These are phyloP conservation scores for Amblyopsis hoosieri DNA, from an alignment of 2,797 vertebrate genomes.

Conservation along the genomic window DNA sequence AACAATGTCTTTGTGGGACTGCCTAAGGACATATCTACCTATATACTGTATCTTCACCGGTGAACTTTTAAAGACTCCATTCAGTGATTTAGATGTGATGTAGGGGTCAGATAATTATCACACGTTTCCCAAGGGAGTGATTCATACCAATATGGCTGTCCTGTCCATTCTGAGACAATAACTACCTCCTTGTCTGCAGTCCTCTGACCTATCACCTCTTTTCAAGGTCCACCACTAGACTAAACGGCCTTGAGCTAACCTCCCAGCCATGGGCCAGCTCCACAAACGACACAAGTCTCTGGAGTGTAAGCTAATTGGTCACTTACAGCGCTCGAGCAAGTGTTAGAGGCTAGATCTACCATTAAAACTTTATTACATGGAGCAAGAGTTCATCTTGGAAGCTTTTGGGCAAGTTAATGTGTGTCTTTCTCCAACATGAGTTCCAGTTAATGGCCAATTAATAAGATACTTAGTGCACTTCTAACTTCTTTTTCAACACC, in stretches of 20 bases:
- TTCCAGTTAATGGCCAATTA: slow-evolving; percentile 30
- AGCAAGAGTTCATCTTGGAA: slow-evolving; percentile 19
- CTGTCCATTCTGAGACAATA: slow-evolving; percentile 38
- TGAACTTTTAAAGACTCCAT: no score
- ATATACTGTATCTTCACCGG: no score
- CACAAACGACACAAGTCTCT: slow-evolving; percentile 24
- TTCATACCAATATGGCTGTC: slow-evolving; percentile 37
- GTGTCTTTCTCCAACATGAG: slow-evolving; percentile 21
- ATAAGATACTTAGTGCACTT: slow-evolving; percentile 15
- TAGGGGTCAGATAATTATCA: slow-evolving; percentile 10
- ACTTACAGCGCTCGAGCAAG: slow-evolving; percentile 27
- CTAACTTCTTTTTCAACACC: slow-evolving; percentile 3
- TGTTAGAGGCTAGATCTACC: slow-evolving; percentile 29
- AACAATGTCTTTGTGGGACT: no score
- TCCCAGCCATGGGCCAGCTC: slow-evolving; percentile 14
- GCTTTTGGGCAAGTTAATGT: slow-evolving; percentile 2
- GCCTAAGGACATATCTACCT: no score
- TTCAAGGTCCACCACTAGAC: slow-evolving; percentile 31
- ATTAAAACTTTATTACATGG: slow-evolving; percentile 39
- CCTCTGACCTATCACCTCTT: slow-evolving; percentile 42
- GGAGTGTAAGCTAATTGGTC: slow-evolving; percentile 50
- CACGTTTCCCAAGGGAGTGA: slow-evolving; percentile 7
- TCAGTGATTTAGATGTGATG: no score
- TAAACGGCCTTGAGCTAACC: slow-evolving; percentile 26
- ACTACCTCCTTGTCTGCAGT: slow-evolving; percentile 31